Percentiles rank a stretch among this genome's conserved stretches.
Conservation (phyloP, 2,113 vertebrate genomes). For the Chloropsis cyanopogon region DNA sequence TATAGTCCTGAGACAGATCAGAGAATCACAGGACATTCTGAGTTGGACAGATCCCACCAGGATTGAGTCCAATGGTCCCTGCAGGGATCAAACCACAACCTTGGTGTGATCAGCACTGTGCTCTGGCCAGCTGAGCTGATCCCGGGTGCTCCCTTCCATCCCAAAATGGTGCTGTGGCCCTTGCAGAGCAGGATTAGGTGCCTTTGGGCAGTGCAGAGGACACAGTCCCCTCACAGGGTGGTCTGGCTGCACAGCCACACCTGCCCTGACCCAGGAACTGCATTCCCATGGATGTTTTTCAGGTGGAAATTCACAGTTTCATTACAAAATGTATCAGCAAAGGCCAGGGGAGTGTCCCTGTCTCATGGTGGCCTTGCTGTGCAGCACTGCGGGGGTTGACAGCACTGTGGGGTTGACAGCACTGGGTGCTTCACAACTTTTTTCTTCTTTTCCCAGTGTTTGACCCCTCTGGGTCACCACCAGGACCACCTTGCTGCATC, state of each 20-base stretch:
- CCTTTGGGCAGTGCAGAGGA: not conserved
- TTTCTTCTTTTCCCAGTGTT: not conserved
- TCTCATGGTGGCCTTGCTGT: not conserved
- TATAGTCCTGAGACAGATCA: not conserved
- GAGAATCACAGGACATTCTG: not conserved
- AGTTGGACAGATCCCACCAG: not conserved
- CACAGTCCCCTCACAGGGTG: not conserved
- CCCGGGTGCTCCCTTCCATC: not conserved
- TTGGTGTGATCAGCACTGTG: not conserved
- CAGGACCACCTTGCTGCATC: not conserved
- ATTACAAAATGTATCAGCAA: not conserved
- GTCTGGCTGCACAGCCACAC: not conserved
- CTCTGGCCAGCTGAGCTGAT: not conserved
- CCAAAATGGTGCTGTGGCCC: fast-evolving
- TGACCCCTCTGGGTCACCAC: not conserved
- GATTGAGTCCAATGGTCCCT: not conserved
- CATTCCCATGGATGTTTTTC: not conserved
- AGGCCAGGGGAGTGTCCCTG: not conserved
- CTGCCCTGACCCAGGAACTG: not conserved
- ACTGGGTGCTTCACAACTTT: not conserved
- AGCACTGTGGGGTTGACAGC: not conserved
- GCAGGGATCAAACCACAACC: not conserved
- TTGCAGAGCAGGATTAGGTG: fast-evolving
- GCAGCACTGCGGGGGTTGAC: not conserved
- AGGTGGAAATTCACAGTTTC: not conserved